Conservation (phyloP, 64 coral and sea anemone genomes). For the Trachythela sp. region DNA sequence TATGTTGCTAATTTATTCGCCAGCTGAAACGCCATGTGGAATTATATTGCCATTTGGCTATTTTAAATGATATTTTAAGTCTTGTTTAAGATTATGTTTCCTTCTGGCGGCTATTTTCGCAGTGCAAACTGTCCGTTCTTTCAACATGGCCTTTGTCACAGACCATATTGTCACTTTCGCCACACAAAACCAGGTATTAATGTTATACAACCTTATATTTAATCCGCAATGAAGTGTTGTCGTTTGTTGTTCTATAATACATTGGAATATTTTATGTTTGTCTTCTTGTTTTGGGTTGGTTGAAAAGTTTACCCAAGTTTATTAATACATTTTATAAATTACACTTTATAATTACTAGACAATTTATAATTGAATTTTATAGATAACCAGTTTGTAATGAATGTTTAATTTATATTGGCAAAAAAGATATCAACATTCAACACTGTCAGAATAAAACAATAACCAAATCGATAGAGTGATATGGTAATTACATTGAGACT, state of each 20-base stretch:
- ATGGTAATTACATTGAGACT: no score
- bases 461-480: no score
- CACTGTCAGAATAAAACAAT: no score
- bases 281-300: no score
- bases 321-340: no score
- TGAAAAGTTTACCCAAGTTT: no score
- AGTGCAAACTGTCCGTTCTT: slow-evolving; percentile 94
- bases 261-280: no score
- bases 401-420: no score
- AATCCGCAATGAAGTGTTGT: background rate
- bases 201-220: background rate
- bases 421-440: no score
- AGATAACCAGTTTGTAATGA: no score
- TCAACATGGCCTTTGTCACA: slow-evolving; percentile 87
- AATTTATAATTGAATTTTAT: no score
- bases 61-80: background rate
- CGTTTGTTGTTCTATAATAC: background rate
- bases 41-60: background rate
- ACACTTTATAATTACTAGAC: no score
- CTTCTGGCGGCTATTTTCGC: slow-evolving; percentile 89
- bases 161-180: slow-evolving; percentile 94
- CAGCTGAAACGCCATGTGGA: background rate
- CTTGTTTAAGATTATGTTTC: slow-evolving; percentile 60
- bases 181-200: slow-evolving; percentile 61
- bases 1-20: background rate